Conservation (phyloP, 2,888 invertebrate species). For the Cacoxenus indagator region DNA sequence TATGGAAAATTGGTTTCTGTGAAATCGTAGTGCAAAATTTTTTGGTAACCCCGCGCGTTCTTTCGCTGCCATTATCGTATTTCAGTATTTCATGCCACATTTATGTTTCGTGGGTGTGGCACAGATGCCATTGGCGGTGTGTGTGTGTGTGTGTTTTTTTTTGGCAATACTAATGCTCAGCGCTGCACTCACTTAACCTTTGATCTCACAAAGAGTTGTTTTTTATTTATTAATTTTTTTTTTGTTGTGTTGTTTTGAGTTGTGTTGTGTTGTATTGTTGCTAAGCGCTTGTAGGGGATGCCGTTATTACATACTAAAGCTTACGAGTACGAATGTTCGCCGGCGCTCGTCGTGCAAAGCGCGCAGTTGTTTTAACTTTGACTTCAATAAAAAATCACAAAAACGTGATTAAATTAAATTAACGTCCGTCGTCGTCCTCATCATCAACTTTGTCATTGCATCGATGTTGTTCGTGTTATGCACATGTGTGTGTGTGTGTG, state of each 20-base stretch:
- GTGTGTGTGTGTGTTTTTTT: neutral
- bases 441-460: too few relatives aligned
- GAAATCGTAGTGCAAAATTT: neutral
- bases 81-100: neutral
- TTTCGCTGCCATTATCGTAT: neutral
- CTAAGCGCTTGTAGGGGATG: neutral
- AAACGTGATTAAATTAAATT: conserved; percentile 55
- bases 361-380: conserved; percentile 12
- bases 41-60: neutral
- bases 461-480: neutral
- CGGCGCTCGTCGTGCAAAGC: too few relatives aligned
- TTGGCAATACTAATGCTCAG: conserved; percentile 3
- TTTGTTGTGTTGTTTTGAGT: conserved; percentile 12
- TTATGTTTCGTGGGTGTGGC: neutral
- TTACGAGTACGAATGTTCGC: too few relatives aligned
- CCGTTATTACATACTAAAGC: neutral
- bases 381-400: conserved; percentile 22
- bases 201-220: conserved; percentile 48
- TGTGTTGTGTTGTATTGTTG: conserved; percentile 3
- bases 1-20: neutral
- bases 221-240: neutral
- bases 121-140: neutral
- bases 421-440: conserved; percentile 9
- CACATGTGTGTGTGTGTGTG: neutral
- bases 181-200: conserved; percentile 60